A percentile compares a stretch with the other conserved stretches of the same genome.
phyloP scores from a whole-genome alignment of 2,113 vertebrate genomes.

The Strix uralensis region DNA sequence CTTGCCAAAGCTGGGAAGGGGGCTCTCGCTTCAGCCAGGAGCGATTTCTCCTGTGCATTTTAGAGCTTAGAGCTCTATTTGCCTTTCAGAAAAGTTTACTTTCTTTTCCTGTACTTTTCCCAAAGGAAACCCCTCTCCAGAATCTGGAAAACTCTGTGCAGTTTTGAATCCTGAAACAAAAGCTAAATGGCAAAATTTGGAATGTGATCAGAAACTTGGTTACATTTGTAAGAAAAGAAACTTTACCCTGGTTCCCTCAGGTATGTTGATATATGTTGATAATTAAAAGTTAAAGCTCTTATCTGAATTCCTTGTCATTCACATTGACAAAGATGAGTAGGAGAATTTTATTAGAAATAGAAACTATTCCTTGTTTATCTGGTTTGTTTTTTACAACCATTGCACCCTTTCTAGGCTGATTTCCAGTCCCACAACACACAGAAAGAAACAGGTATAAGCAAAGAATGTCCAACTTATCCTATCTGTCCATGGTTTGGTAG shows the following conservation, averaged over 20 bases:
- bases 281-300: background rate
- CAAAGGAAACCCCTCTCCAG: constrained; percentile 86
- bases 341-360: background rate
- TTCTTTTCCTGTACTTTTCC: background rate
- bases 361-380: background rate
- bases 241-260: constrained; percentile 63
- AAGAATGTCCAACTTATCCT: background rate
- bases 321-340: background rate
- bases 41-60: background rate
- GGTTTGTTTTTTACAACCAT: background rate
- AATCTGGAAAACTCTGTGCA: constrained; percentile 81
- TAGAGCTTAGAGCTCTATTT: background rate
- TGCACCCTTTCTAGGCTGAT: background rate
- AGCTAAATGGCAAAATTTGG: constrained; percentile 86
- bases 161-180: constrained; percentile 83
- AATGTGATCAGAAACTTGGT: constrained; percentile 85
- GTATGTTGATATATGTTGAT: constrained; percentile 35
- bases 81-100: background rate
- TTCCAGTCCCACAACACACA: background rate
- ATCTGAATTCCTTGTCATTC: fast-evolving
- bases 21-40: background rate
- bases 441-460: background rate
- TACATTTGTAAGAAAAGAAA: constrained; percentile 90
- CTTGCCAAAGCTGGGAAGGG: background rate
- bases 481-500: background rate